These are phyloP conservation scores for Sialia sialis DNA, from an alignment of 2,113 vertebrate genomes.

Conservation along the genomic window DNA sequence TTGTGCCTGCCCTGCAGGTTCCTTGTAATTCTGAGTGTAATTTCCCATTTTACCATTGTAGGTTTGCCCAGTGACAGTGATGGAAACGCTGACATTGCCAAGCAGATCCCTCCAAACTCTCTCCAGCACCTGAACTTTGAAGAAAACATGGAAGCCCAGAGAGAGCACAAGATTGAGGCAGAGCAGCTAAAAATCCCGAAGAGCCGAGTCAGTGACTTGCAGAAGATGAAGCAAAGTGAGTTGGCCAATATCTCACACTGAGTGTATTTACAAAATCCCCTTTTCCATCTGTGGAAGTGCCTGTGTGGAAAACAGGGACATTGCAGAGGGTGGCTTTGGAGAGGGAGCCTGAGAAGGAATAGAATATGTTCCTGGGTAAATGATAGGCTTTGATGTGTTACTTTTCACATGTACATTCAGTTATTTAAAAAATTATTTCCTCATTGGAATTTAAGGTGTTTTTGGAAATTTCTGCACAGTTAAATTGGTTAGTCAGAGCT, in stretches of 20 bases:
- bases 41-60: background rate
- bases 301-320: background rate
- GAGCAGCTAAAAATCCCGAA: conserved; percentile 65
- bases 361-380: background rate
- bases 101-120: conserved; percentile 79
- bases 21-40: background rate
- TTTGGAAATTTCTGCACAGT: background rate
- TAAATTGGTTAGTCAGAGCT: background rate
- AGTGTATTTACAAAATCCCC: background rate
- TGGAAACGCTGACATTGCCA: conserved; percentile 55
- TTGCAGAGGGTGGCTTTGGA: background rate
- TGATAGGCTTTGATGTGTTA: background rate
- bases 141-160: conserved; percentile 68
- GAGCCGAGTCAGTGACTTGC: conserved; percentile 67
- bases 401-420: background rate
- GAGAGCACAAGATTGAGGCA: conserved; percentile 55
- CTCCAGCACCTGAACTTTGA: conserved; percentile 74
- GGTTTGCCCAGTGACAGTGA: conserved; percentile 51
- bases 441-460: background rate
- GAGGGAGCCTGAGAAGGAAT: background rate
- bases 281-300: background rate
- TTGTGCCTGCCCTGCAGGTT: background rate
- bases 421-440: background rate
- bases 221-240: conserved; percentile 81
- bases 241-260: background rate